Evolutionary conservation across 1,140 invertebrate species (phyloP).

Genomic region (Dreissena polymorpha): DNA sequence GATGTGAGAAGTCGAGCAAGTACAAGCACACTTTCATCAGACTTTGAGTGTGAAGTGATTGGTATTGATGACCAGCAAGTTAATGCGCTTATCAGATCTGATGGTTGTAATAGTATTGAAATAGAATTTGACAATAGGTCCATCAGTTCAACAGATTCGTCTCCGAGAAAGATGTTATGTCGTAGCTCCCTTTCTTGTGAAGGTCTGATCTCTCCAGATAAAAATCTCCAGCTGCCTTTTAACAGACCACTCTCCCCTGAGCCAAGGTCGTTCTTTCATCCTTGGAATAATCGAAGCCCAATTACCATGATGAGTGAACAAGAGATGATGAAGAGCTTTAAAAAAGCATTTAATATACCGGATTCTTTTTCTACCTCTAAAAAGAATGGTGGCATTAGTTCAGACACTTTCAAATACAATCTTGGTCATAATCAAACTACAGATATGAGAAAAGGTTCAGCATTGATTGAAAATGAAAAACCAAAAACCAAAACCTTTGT

Average conservation of each 20-base stretch:
- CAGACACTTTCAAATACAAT: too few relatives aligned
- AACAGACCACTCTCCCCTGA: neutral
- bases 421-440: too few relatives aligned
- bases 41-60: conserved; percentile 71
- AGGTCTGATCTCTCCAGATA: neutral
- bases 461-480: too few relatives aligned
- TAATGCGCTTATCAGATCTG: conserved; percentile 70
- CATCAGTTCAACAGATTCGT: conserved; percentile 27
- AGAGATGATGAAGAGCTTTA: too few relatives aligned
- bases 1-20: conserved; percentile 48
- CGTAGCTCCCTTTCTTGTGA: neutral
- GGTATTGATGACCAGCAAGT: conserved; percentile 73
- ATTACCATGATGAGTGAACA: too few relatives aligned
- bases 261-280: conserved; percentile 16
- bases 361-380: too few relatives aligned
- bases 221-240: conserved; percentile 1
- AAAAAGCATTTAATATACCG: too few relatives aligned
- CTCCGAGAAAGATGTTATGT: conserved; percentile 25
- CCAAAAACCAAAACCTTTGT: conserved; percentile 12
- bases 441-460: too few relatives aligned
- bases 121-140: conserved; percentile 69
- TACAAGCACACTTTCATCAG: conserved; percentile 57
- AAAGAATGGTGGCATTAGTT: too few relatives aligned
- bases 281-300: neutral
- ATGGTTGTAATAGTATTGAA: conserved; percentile 72